Evolutionary conservation across 1,140 invertebrate species (phyloP).

Genomic region (Drosophila aff.): DNA sequence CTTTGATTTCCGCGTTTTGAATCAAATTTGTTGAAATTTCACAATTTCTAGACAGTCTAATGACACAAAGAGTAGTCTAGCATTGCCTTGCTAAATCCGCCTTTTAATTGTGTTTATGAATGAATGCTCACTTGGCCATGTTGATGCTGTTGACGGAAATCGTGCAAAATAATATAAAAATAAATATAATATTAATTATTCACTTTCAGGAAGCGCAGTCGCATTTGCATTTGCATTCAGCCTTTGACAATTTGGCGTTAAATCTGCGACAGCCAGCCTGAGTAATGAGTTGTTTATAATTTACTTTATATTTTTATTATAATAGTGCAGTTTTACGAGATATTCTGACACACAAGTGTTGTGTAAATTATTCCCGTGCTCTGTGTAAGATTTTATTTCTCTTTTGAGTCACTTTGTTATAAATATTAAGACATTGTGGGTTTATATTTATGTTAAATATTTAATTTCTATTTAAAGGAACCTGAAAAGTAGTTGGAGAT

Average conservation of each 20-base stretch:
- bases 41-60: constrained; percentile 24
- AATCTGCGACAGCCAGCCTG: constrained; percentile 42
- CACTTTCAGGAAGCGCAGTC: constrained; percentile 42
- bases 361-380: constrained; percentile 29
- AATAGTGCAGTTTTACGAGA: constrained; percentile 27
- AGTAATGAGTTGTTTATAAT: constrained; percentile 18
- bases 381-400: background rate
- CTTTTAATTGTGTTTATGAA: constrained; percentile 37
- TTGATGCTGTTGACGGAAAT: constrained; percentile 39
- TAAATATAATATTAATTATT: constrained; percentile 29
- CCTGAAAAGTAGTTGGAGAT: background rate
- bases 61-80: constrained; percentile 4
- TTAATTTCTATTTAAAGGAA: no score
- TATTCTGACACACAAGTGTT: constrained; percentile 45
- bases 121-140: constrained; percentile 34
- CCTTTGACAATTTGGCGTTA: constrained; percentile 51
- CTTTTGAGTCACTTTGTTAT: background rate
- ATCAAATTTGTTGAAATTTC: constrained; percentile 16
- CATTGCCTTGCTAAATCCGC: constrained; percentile 23
- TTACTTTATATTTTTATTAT: constrained; percentile 31
- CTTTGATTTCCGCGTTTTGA: constrained; percentile 14
- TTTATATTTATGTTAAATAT: background rate
- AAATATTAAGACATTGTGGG: background rate
- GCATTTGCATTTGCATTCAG: constrained; percentile 3
- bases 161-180: constrained; percentile 26